Percentiles rank a stretch among this genome's conserved stretches.
These are phyloP conservation scores for Scomber japonicus DNA, from an alignment of 2,113 vertebrate species.

Conservation along the genomic window DNA sequence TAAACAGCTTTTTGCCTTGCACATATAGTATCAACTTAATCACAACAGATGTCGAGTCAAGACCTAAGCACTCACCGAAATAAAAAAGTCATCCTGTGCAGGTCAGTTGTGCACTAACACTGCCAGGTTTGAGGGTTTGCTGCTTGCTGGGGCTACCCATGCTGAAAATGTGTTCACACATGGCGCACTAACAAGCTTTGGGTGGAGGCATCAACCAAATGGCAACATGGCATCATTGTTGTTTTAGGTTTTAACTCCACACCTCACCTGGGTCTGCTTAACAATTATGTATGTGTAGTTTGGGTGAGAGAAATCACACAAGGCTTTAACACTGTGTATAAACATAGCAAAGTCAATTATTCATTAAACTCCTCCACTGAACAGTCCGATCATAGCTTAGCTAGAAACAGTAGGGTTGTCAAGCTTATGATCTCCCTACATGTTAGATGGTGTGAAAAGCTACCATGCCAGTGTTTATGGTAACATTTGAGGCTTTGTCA, in stretches of 20 bases:
- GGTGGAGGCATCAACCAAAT: conserved; percentile 13
- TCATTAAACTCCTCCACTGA: background rate
- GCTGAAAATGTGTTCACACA: conserved; percentile 66
- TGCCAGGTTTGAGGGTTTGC: conserved; percentile 51
- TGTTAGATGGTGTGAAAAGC: no score
- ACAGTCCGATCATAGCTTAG: background rate
- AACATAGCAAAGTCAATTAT: background rate
- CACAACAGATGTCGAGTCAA: conserved; percentile 54
- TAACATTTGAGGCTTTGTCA: no score
- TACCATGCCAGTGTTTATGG: no score
- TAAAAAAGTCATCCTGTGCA: conserved; percentile 48
- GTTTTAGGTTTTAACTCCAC: background rate
- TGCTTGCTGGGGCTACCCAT: conserved; percentile 51
- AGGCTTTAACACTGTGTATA: background rate
- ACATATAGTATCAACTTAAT: conserved; percentile 1
- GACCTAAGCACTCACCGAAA: conserved; percentile 31
- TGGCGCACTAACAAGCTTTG: conserved; percentile 42
- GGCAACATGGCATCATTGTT: background rate
- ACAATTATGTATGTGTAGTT: background rate
- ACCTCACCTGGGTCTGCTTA: background rate
- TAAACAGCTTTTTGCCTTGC: conserved; percentile 13
- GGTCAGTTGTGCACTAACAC: conserved; percentile 1
- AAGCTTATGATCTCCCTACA: background rate
- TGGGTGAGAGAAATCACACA: background rate
- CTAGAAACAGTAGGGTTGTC: background rate